Base-by-base conservation (phyloP, 2,113 vertebrate species). In the Tyto alba region DNA sequence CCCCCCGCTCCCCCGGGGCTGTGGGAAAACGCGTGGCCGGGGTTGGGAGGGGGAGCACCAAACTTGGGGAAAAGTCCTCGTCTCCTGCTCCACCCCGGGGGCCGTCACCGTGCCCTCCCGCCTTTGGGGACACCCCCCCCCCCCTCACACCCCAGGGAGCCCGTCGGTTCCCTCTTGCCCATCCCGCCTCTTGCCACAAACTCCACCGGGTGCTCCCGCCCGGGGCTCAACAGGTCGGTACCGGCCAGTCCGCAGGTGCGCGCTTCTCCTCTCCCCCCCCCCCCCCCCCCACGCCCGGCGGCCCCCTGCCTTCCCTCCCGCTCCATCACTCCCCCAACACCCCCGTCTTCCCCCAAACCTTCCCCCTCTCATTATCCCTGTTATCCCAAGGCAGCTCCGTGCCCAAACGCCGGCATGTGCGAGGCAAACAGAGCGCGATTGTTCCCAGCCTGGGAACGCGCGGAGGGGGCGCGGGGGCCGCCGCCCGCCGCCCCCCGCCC, bases 401-500 rank as follows among this genome's bases (percentile, higher is more conserved):
- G 98, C 97, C 97, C 97, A 95, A 97, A 95, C 97, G 94, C 91
- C 97, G 94, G 94, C 97, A 83, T 97, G 97, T 97, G 97, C 96
- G 97, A 97, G 98, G 98, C 98, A 98, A 98, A 98, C 98, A 99
- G 98, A 98, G 98, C 98, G 97, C 97, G 98, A 98, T 98, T 99
- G 98, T 98, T 98, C 94, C 84, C 98, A 98, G 98, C 98, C 98
- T 99, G 98, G 98, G 98, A 99, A 99, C 98, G 98, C 98, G 98
- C 98, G 97, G 97, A 97, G 95, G 97, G 98, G 97, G 98, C 78
- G 91, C 80, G 71, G 97, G 98, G 98, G 97, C 98, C 97, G 98
- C 98, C 98, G 97, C 98, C 98, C 97, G 97, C 96, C 97, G 96
- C 98, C 98, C 98, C 98, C 98, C 98, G 98, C 98, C 97, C 98